Conservation (phyloP, 2,113 vertebrate genomes). For the Ovis aries region ARS-UI_Ramb_v3.0 NC_056065.1:52870001-52870500, state of each 20-base stretch:
- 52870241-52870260: neutral
- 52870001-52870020: too few relatives aligned
- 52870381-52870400: accelerated
- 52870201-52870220: too few relatives aligned
- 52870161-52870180: too few relatives aligned
- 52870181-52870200: too few relatives aligned
- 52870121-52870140: too few relatives aligned
- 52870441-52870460: neutral
- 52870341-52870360: neutral
- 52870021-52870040: too few relatives aligned
- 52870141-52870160: too few relatives aligned
- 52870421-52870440: neutral
- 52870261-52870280: neutral
- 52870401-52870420: neutral
- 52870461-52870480: neutral
- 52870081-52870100: too few relatives aligned
- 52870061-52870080: too few relatives aligned
- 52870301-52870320: neutral
- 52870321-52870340: neutral
- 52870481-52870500: neutral
- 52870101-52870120: too few relatives aligned
- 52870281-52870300: neutral
- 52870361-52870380: neutral
- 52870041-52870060: too few relatives aligned
- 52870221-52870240: neutral